Evolutionary conservation across 2,888 invertebrate species (phyloP), one percentile per base, ranked within the genome.

Genomic region (Molanna angustata): DNA sequence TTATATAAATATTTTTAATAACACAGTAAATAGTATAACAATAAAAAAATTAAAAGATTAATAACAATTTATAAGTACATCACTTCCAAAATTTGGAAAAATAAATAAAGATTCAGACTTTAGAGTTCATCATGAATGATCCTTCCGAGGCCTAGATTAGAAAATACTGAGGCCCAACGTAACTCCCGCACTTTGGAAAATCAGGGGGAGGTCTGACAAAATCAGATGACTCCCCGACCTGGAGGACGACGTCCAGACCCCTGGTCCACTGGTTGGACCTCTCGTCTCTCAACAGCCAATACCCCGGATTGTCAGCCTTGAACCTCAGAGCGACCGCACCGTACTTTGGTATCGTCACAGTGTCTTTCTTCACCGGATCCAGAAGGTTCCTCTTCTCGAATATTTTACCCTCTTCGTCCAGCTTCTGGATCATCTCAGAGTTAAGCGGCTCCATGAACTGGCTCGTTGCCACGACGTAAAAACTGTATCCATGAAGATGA

Each of bases 201-300:
- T 85, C 82, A 16, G 78, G 67, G 0, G 91, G 90, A 0, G 83
- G 76, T 43, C 79, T 68, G 1, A 83, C 80, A 68, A 89, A 82
- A 63, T 90, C 82, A 17, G 72, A 67, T 22, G 72, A 64, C 41
- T 82, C 78, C 0, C 91, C 89, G 2, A 90, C 86, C 69, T 88
- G 84, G 13, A 90, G 67, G 20, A 90, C 78, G 50, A 89, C 77
- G 58, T 87, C 87, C 66, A 90, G 72, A 0, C 90, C 90, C 59
- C 86, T 79, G 0, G 87, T 85, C 82, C 88, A 86, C 60, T 86
- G 84, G 16, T 80, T 77, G 1, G 86, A 82, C 45, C 84, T 78
- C 66, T 89, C 88, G 61, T 90, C 89, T 61, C 89, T 82, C 67
- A 90, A 76, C 69, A 90, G 79, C 90, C 90, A 90, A 62, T 83